These are phyloP conservation scores for Sphyrna mokarran DNA, from an alignment of 2,113 vertebrate species.

Conservation along the genomic window DNA sequence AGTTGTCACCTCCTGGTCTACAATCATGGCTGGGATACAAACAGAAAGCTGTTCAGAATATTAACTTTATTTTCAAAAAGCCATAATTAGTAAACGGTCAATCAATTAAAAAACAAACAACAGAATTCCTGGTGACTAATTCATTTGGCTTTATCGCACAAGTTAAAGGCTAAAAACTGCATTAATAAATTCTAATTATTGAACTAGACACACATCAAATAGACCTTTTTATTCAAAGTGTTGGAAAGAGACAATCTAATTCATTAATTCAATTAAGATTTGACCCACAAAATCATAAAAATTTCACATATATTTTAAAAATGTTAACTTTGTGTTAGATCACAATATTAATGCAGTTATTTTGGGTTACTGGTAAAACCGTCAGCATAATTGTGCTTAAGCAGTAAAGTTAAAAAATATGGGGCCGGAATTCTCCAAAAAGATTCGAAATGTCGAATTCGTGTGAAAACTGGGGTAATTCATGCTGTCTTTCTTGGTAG, in stretches of 20 bases:
- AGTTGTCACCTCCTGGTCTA: neutral
- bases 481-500: too few species aligned
- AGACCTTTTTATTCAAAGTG: neutral
- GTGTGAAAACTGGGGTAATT: too few species aligned
- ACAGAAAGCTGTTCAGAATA: neutral
- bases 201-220: neutral
- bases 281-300: neutral
- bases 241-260: neutral
- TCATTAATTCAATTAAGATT: neutral
- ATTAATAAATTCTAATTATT: neutral
- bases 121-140: neutral
- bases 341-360: neutral
- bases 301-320: neutral
- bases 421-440: too few species aligned
- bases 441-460: too few species aligned
- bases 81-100: neutral
- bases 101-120: neutral
- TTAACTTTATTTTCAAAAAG: neutral
- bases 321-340: neutral
- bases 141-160: neutral
- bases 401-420: neutral
- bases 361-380: neutral
- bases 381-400: neutral
- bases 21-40: conserved; percentile 26
- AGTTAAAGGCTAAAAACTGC: neutral